Base-by-base conservation (phyloP, 1,140 invertebrate genomes). In the Lepidurus apus region DNA sequence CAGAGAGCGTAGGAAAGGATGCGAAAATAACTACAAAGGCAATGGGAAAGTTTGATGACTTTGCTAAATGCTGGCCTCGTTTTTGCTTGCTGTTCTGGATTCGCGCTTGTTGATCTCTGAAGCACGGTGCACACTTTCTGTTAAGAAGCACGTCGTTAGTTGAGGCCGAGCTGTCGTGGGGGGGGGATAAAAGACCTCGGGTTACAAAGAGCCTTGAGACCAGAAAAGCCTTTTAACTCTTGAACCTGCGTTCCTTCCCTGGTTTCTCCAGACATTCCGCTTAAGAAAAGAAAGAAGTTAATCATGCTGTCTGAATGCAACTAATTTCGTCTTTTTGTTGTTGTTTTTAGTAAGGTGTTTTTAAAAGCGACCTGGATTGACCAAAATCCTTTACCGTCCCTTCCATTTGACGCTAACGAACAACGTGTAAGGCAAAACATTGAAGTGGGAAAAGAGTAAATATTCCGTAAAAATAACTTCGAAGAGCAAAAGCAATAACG, bases 31-130 rank as follows among this genome's bases (percentile, higher is more conserved):
- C 2, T 1, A 34, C 34, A 21, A 65, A 65, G 13, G 53, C 17
- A 17, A 65, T 34, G 34, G 53, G 53, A 65, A 65, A 65, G 53
- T 65, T 65, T 65, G 53, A 65, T 65, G 53, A 65, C 53, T 65
- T 17, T 21, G 53, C 53, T 13, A 65, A 47, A 65, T 21, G 53
- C 21, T 65, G 53, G 17, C 17, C 53, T 7, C 53, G 53, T 9
- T 65, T 65, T 65, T 65, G 5, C 53, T 11, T 7, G 13, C 21
- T 65, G 53, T 65, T 65, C 53, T n/a, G 53, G 17, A 65, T 65
- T 65, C 7, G 5, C 13, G 53, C 53, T 65, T 65, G 53, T 65
- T 65, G 17, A 65, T 65, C 53, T 65, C 17, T 21, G 21, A 17
- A 17, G 13, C 53, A 65, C 53, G 53, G n/a, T 17, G 53, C 53